Base-by-base conservation (phyloP, 2,113 vertebrate genomes). In the Mastomys natalensis region DNA sequence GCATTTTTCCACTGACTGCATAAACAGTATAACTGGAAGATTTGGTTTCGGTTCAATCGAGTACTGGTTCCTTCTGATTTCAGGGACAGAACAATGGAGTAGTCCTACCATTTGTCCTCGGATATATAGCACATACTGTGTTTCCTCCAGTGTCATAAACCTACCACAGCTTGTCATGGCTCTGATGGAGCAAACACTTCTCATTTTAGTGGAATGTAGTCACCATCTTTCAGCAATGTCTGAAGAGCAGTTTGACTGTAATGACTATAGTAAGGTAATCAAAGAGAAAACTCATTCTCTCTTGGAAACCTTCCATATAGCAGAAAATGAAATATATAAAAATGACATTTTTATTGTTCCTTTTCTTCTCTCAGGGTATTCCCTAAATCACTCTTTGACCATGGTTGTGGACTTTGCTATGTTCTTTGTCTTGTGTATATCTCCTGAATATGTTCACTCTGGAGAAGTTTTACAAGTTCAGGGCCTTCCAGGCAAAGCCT, bases 1-100 rank as follows among this genome's bases (percentile, higher is more conserved):
- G 87, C 58, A 58, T 92, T 95, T 97, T 90, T 91, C 96, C 96
- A 95, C 26, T 84, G 62, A 93, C n/a, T 66, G 31, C 31, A 51
- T 77, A 55, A 74, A 94, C 16, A 70, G 37, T 3, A 0, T 87
- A 91, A 96, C 29, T 66, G 31, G 86, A 37, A 87, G 5, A 91
- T 45, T 40, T 53, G 37, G 45, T 84, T 97, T 72, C n/a, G n/a
- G n/a, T 89, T 96, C 73, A 87, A 91, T 92, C 93, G 92, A 93
- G 95, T 87, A 90, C 76, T 82, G 91, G 12, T 82, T 91, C 9
- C 29, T 26, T 95, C 48, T 91, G 34, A 64, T 94, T 82, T 87
- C 89, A 84, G 55, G 89, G 26, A 17, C 84, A 87, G 87, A 91
- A 88, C 53, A 68, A 91, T 84, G 73, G 43, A 22, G 31, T 87